Percentiles rank a stretch among this genome's conserved stretches.
phyloP scores from a whole-genome alignment of 2,888 invertebrate genomes.

The Mythimna impura region DNA sequence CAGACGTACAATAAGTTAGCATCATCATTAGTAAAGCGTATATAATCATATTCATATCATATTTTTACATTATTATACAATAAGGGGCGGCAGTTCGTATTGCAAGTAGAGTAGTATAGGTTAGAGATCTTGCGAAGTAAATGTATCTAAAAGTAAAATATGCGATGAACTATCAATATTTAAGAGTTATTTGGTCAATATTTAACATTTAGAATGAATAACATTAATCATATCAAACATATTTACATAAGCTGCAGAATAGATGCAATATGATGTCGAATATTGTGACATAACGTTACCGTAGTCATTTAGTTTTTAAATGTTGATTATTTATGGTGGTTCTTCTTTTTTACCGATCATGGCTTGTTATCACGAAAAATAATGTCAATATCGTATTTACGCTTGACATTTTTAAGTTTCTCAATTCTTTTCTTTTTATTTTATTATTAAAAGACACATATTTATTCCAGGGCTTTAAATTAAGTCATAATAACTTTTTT shows the following conservation, averaged over 20 bases:
- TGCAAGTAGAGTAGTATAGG: slow-evolving; percentile 1
- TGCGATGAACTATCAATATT: slow-evolving; percentile 45
- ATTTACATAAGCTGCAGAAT: slow-evolving; percentile 65
- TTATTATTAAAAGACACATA: too few relatives aligned
- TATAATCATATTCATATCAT: slow-evolving; percentile 52
- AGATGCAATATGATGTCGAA: slow-evolving; percentile 59
- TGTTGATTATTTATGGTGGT: background rate
- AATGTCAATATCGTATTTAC: too few relatives aligned
- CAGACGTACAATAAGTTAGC: slow-evolving; percentile 57
- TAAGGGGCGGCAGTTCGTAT: slow-evolving; percentile 24
- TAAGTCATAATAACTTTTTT: too few relatives aligned
- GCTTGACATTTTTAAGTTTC: too few relatives aligned
- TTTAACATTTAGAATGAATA: slow-evolving; percentile 42
- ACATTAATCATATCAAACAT: slow-evolving; percentile 58
- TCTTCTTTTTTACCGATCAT: too few relatives aligned
- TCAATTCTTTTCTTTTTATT: too few relatives aligned
- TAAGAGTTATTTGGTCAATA: slow-evolving; percentile 53
- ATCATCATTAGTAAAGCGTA: slow-evolving; percentile 52
- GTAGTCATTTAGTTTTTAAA: slow-evolving; percentile 6
- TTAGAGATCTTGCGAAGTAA: slow-evolving; percentile 35
- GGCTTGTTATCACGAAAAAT: too few relatives aligned
- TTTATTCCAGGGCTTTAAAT: too few relatives aligned
- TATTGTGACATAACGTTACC: background rate
- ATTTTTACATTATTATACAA: slow-evolving; percentile 35
- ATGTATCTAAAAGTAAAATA: slow-evolving; percentile 45